Evolutionary conservation across 2,888 invertebrate genomes (phyloP), one percentile per base, ranked within the genome.

Genomic region (Andricus curvator): DNA sequence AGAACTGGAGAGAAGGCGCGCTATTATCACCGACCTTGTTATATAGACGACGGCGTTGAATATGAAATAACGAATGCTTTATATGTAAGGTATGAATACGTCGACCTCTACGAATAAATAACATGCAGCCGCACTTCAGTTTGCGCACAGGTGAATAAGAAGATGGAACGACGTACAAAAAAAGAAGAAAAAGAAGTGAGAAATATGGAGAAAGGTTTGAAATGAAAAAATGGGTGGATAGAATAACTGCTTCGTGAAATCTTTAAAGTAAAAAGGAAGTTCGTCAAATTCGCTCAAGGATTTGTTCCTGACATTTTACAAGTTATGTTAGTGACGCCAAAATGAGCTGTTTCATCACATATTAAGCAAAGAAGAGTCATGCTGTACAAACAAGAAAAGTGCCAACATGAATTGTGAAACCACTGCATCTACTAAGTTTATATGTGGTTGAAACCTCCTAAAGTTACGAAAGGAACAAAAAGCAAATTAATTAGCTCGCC

Each of bases 41-140:
- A n/a, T n/a, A n/a, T n/a, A 56, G 8, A 56, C 17, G 56, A n/a
- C n/a, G 11, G 56, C 56, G n/a, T 56, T 56, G 56, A 56, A 56
- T 56, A 56, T n/a, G n/a, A 56, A 56, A 56, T 56, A 56, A 56
- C n/a, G 56, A 56, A n/a, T 56, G n/a, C 56, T 56, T n/a, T n/a
- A 56, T 48, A 48, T 11, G 56, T 56, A n/a, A n/a, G 56, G n/a
- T 56, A 56, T n/a, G 56, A 56, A 56, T 56, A 56, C n/a, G 56
- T 22, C 56, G n/a, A 11, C 56, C 56, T 11, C 56, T 22, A 56
- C n/a, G 11, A 56, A n/a, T 56, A 56, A n/a, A 56, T n/a, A 56
- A n/a, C n/a, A n/a, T 56, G 9, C n/a, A 56, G 11, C 4, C 56
- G 9, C 56, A 56, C 9, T 56, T 17, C 56, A 56, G 56, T 56